Evolutionary conservation across 2,888 invertebrate species (phyloP).

Genomic region (Dasypogon diadema): DNA sequence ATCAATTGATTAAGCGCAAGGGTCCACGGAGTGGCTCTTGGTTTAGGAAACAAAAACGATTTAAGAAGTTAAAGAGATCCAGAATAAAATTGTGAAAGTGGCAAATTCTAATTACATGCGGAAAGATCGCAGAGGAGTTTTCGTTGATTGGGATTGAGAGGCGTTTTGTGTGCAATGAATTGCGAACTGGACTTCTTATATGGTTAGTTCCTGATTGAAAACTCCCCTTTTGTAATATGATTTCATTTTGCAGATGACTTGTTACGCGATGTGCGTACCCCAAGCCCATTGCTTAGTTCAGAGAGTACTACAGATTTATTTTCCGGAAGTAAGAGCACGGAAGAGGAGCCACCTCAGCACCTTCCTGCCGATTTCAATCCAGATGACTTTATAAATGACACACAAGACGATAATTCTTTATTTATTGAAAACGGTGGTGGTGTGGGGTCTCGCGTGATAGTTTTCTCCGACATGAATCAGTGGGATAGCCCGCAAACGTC

Average conservation of each 20-base stretch:
- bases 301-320: conserved; percentile 1
- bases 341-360: neutral
- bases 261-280: neutral
- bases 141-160: too few species aligned
- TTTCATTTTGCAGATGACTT: conserved; percentile 22
- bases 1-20: too few species aligned
- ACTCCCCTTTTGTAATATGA: neutral
- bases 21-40: too few species aligned
- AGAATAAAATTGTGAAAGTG: too few species aligned
- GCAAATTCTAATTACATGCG: too few species aligned
- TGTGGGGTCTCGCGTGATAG: too few species aligned
- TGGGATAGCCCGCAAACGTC: neutral
- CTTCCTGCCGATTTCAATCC: conserved; percentile 61
- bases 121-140: too few species aligned
- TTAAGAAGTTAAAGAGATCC: too few species aligned
- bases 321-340: neutral
- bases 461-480: too few species aligned
- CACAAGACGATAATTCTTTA: neutral
- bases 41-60: too few species aligned
- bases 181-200: conserved; percentile 22
- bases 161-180: too few species aligned
- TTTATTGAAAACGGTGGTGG: neutral
- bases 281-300: neutral
- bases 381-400: conserved; percentile 62
- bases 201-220: neutral